A percentile compares a stretch with the other conserved stretches of the same genome.
These are phyloP conservation scores for Semicossyphus pulcher DNA, from an alignment of 2,113 vertebrate genomes.

Conservation along the genomic window DNA sequence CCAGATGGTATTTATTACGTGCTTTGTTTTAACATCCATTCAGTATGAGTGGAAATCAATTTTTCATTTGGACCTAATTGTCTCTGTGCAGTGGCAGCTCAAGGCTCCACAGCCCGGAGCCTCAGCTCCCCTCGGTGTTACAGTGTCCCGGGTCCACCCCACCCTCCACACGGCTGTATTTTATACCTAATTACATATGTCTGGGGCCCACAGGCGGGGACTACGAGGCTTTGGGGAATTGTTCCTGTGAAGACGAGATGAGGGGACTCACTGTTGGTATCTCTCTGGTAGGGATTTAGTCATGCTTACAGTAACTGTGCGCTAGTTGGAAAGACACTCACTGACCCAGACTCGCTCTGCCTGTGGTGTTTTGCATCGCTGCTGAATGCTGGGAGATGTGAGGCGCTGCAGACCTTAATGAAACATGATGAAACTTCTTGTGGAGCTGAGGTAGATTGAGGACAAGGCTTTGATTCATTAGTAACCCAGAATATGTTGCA, in stretches of 20 bases:
- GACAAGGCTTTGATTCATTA: background rate
- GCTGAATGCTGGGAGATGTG: slow-evolving; percentile 21
- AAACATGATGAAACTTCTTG: slow-evolving; percentile 35
- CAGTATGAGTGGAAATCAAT: slow-evolving; percentile 82
- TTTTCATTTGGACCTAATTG: slow-evolving; percentile 83
- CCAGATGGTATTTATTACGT: slow-evolving; percentile 78
- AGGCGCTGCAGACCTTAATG: slow-evolving; percentile 9
- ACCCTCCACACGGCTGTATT: slow-evolving; percentile 66
- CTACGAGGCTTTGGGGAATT: slow-evolving; percentile 61
- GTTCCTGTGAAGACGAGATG: slow-evolving; percentile 28
- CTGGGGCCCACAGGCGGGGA: slow-evolving; percentile 43
- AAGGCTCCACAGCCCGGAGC: slow-evolving; percentile 57
- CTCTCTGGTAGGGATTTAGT: slow-evolving; percentile 51
- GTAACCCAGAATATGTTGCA: background rate
- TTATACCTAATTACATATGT: slow-evolving; percentile 80
- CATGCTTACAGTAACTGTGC: slow-evolving; percentile 38
- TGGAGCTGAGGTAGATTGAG: background rate
- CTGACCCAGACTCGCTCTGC: slow-evolving; percentile 35
- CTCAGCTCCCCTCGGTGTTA: slow-evolving; percentile 35
- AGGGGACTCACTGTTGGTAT: slow-evolving; percentile 35
- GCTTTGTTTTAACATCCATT: slow-evolving; percentile 83
- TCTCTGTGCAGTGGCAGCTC: slow-evolving; percentile 72
- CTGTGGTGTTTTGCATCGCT: slow-evolving; percentile 38
- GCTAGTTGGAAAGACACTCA: slow-evolving; percentile 17
- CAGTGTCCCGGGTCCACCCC: slow-evolving; percentile 13